These are phyloP conservation scores for Dipodomys spectabilis DNA, from an alignment of 2,113 vertebrate genomes.

Conservation along the genomic window DNA sequence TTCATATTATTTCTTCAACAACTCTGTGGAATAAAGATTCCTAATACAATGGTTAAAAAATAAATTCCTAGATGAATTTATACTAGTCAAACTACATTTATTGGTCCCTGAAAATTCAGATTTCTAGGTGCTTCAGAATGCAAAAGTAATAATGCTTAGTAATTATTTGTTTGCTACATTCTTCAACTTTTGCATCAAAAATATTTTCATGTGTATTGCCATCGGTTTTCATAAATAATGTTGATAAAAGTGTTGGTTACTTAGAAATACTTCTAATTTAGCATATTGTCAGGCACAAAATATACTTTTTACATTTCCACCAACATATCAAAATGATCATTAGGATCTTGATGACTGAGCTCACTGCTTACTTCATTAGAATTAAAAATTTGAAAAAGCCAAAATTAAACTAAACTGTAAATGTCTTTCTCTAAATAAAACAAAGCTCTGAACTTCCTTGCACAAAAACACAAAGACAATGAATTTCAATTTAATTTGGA, in stretches of 20 bases:
- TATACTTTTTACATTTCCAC: neutral
- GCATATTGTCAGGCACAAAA: neutral
- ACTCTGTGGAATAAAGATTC: neutral
- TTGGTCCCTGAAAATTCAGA: neutral
- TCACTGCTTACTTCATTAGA: neutral
- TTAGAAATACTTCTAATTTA: conserved; percentile 26
- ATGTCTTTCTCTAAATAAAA: neutral
- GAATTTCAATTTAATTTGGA: conserved; percentile 30
- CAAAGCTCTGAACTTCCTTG: conserved; percentile 8
- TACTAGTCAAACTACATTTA: neutral
- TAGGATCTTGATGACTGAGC: neutral
- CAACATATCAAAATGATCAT: neutral
- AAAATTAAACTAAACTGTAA: neutral
- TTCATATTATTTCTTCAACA: conserved; percentile 36
- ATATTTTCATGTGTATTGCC: conserved; percentile 10
- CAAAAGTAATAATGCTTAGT: neutral
- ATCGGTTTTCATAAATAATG: neutral
- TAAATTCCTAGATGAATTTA: conserved; percentile 1
- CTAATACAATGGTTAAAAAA: conserved; percentile 2
- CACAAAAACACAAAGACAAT: conserved; percentile 27
- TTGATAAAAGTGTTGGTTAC: neutral
- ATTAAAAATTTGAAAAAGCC: neutral
- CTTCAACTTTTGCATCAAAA: conserved; percentile 31
- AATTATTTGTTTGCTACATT: neutral
- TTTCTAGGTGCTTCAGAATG: neutral